These are phyloP conservation scores for Anneissia japonica DNA, from an alignment of 35 echinoderm and acorn worm genomes.

Conservation along the genomic window DNA sequence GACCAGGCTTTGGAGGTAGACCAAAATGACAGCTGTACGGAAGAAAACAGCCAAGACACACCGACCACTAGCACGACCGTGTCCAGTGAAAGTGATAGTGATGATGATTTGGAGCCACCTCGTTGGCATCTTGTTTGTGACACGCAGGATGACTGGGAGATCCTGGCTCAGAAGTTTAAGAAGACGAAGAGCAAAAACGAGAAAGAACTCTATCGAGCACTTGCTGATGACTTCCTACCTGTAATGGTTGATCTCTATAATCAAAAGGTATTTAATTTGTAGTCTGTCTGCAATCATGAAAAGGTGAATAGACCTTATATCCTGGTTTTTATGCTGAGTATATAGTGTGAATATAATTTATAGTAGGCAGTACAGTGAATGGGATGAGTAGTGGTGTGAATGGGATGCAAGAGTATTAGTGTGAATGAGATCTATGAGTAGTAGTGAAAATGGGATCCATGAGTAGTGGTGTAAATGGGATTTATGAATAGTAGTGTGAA, in stretches of 20 bases:
- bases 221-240: conserved; percentile 73
- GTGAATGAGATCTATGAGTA: too few relatives aligned
- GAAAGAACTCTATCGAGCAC: conserved; percentile 63
- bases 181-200: conserved; percentile 63
- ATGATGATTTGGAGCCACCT: conserved; percentile 66
- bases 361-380: too few relatives aligned
- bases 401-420: too few relatives aligned
- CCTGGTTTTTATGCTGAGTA: too few relatives aligned
- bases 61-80: neutral
- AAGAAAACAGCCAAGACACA: neutral
- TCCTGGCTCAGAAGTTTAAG: conserved; percentile 66
- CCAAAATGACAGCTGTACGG: neutral
- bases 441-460: too few relatives aligned
- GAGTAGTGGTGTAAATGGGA: too few relatives aligned
- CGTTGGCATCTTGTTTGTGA: conserved; percentile 86
- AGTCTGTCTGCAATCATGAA: too few relatives aligned
- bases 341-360: too few relatives aligned
- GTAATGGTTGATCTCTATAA: conserved; percentile 38
- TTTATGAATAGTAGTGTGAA: too few relatives aligned
- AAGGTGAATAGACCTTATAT: too few relatives aligned
- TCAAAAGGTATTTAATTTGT: neutral
- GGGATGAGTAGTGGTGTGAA: too few relatives aligned
- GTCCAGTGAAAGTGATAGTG: conserved; percentile 34
- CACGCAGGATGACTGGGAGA: conserved; percentile 75
- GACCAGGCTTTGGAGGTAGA: neutral